Percentiles rank a stretch among this genome's conserved stretches.
Evolutionary conservation across 1,140 invertebrate species (phyloP).

Genomic region (Apis florea): DNA sequence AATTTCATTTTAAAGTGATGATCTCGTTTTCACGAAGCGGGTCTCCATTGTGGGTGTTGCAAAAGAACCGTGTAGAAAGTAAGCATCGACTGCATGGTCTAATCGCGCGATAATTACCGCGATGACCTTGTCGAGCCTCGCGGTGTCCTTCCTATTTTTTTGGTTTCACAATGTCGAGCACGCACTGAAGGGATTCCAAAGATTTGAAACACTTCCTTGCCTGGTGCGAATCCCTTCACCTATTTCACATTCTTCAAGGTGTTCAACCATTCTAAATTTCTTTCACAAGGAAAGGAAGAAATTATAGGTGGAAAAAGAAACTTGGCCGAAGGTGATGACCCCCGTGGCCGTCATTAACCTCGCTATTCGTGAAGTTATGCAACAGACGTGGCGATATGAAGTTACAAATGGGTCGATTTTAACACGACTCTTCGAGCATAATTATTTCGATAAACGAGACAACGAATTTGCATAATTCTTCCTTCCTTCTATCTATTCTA

Average conservation of each 20-base stretch:
- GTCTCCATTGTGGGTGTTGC: slow-evolving; percentile 16
- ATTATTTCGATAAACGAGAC: slow-evolving; percentile 22
- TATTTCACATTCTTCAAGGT: not conserved
- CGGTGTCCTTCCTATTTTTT: slow-evolving; percentile 34
- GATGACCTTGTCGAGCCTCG: slow-evolving; percentile 35
- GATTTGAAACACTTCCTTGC: not conserved
- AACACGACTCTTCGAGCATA: not conserved
- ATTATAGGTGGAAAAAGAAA: not conserved
- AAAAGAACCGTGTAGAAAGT: slow-evolving; percentile 44
- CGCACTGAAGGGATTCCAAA: not conserved
- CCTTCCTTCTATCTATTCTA: no score
- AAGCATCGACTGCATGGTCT: slow-evolving; percentile 49
- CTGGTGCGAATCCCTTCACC: not conserved
- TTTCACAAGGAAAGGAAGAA: not conserved
- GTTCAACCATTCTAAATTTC: not conserved
- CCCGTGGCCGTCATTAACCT: slow-evolving; percentile 19
- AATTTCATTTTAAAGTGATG: slow-evolving; percentile 30
- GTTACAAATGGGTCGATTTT: slow-evolving; percentile 16
- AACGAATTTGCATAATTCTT: slow-evolving; percentile 35
- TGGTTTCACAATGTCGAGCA: slow-evolving; percentile 35
- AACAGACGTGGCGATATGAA: slow-evolving; percentile 18
- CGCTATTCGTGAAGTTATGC: slow-evolving; percentile 28
- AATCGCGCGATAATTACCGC: slow-evolving; percentile 50
- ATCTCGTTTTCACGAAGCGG: not conserved
- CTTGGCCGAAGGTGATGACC: not conserved